Evolutionary conservation across 2,113 vertebrate genomes (phyloP).

Genomic region (Columba janthina): DNA sequence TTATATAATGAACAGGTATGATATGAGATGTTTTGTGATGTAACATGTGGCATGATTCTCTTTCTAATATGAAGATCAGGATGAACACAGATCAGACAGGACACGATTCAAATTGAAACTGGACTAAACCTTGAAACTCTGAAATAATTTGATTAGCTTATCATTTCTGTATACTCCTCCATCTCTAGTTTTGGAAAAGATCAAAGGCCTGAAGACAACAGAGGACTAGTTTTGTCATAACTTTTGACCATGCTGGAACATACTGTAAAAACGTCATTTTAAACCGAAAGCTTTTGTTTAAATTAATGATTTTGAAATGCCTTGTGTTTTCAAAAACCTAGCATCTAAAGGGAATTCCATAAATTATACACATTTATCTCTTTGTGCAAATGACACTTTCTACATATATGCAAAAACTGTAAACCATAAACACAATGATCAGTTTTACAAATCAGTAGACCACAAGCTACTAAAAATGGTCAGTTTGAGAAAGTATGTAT

Average conservation of each 20-base stretch:
- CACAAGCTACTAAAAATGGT: accelerated
- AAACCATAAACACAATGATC: neutral
- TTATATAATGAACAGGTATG: neutral
- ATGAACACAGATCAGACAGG: neutral
- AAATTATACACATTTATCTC: neutral
- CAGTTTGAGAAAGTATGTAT: neutral
- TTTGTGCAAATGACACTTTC: neutral
- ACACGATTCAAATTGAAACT: neutral
- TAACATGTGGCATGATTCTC: neutral
- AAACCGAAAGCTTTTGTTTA: neutral
- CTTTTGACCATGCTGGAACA: neutral
- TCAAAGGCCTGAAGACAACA: accelerated
- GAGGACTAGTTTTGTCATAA: neutral
- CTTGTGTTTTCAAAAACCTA: neutral
- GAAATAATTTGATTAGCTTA: neutral
- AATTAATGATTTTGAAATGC: neutral
- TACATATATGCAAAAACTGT: neutral
- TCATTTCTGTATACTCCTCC: neutral
- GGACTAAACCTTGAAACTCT: neutral
- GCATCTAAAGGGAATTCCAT: neutral
- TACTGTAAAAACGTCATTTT: neutral
- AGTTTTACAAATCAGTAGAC: neutral
- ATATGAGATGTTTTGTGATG: neutral
- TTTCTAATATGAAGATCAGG: neutral
- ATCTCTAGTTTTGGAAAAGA: neutral